Percentiles rank a stretch among this genome's conserved stretches.
Evolutionary conservation across 2,113 vertebrate species (phyloP).

Genomic region (Campylomormyrus numenius): DNA sequence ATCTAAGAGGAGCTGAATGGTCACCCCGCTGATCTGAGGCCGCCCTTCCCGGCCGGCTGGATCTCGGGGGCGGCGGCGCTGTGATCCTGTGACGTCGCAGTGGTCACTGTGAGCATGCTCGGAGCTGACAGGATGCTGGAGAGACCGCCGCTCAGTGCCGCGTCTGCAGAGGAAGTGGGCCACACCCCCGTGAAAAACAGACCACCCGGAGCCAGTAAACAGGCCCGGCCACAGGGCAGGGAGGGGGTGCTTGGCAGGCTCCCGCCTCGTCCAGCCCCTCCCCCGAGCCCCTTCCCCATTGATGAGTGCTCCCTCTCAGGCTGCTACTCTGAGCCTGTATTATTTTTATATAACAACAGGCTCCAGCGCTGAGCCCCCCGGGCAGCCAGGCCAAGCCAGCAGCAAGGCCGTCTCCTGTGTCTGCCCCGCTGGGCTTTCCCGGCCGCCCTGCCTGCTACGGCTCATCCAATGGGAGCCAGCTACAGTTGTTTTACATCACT

Average conservation of each 20-base stretch:
- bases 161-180: conserved; percentile 58
- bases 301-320: conserved; percentile 14
- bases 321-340: conserved; percentile 5
- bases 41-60: not conserved
- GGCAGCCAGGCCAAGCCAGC: not conserved
- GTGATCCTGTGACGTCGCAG: not conserved
- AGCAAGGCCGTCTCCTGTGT: not conserved
- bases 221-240: conserved; percentile 39
- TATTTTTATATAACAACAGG: conserved; percentile 33
- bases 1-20: not conserved
- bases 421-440: not conserved
- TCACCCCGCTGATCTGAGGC: not conserved
- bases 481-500: not conserved
- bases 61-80: not conserved
- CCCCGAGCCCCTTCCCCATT: not conserved
- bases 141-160: conserved; percentile 48
- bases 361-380: not conserved
- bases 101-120: conserved; percentile 47
- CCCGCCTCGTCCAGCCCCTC: not conserved
- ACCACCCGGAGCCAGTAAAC: conserved; percentile 57
- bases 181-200: conserved; percentile 55
- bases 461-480: not conserved
- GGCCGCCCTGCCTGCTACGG: not conserved
- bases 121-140: conserved; percentile 51
- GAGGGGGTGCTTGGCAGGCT: conserved; percentile 16